Base-by-base conservation (phyloP, 2,113 vertebrate genomes). In the Arvicanthis niloticus region DNA sequence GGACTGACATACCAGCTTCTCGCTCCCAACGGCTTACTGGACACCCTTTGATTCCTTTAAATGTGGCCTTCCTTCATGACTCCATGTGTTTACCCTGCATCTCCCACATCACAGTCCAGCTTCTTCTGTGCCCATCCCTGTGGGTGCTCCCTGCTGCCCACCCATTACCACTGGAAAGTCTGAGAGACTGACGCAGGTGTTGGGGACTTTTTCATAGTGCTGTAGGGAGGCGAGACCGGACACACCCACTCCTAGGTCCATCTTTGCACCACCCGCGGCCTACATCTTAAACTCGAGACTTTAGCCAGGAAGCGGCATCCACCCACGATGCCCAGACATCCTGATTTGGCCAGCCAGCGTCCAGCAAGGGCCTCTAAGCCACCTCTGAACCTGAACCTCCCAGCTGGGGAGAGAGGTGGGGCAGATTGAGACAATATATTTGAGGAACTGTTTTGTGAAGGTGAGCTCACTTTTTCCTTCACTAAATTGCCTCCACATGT, bases 51-150 rank as follows among this genome's bases (percentile, higher is more conserved):
- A 82, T 93, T 77, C 91, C 82, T 77, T 85, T 19, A 48, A 51
- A 89, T 31, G 34, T 86, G 89, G 93, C 92, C 72, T 91, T 65
- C 45, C 21, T 78, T 95, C 48, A 24, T n/a, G 67, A 60, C n/a
- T 62, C 93, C 45, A 7, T 1, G 5, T 12, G 73, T 72, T 76
- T 81, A 53, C 45, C 37, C 85, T 56, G 58, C 58, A 24, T 13
- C 42, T n/a, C 85, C 97, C 96, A 93, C 91, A 89, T 91, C 97
- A 80, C 77, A 91, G 90, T 48, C 5, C 22, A 31, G 42, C 26
- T 8, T 76, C 90, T 48, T 21, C 9, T 19, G 45, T 3, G 42
- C 72, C n/a, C 37, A 17, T 60, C n/a, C 58, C 80, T 90, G 85
- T 76, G n/a, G 48, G 37, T 45, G 29, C 58, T 8, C 76, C 94